Conservation (phyloP, 1,140 invertebrate genomes). For the Drosophila eugracilis region DNA sequence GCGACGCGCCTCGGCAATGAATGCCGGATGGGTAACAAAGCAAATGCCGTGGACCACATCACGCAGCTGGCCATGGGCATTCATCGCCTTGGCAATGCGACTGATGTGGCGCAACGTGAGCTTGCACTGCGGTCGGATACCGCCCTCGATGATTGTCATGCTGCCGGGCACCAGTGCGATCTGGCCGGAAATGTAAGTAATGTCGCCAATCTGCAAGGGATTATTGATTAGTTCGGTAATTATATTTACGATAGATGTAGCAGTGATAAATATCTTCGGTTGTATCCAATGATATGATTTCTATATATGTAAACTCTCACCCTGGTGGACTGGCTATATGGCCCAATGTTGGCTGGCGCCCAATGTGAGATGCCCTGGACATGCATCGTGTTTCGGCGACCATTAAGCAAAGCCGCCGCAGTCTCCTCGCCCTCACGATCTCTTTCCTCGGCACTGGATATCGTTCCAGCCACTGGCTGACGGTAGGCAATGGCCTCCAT, state of each 20-base stretch:
- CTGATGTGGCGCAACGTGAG: conserved; percentile 93
- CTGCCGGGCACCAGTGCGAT: conserved; percentile 95
- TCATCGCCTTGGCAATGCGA: conserved; percentile 92
- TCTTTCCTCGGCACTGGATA: conserved; percentile 50
- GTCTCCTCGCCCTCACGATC: conserved; percentile 51
- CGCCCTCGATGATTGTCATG: conserved; percentile 89
- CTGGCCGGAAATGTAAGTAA: conserved; percentile 95
- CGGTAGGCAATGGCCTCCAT: conserved; percentile 91
- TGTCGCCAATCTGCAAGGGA: conserved; percentile 87
- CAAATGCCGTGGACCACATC: conserved; percentile 94
- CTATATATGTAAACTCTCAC: conserved; percentile 72
- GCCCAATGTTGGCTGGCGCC: conserved; percentile 98
- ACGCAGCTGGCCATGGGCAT: conserved; percentile 89
- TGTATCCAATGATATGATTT: neutral
- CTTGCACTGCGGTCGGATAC: conserved; percentile 91
- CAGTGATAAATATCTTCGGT: no score
- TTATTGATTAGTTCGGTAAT: conserved; percentile 76
- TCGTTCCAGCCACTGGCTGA: conserved; percentile 49
- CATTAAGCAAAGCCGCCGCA: conserved; percentile 51
- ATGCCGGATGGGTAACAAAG: conserved; percentile 90
- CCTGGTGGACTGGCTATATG: conserved; percentile 96
- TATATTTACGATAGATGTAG: no score
- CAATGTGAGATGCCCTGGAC: conserved; percentile 98
- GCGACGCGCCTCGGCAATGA: conserved; percentile 89
- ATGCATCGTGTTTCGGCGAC: conserved; percentile 90